Percentiles rank a stretch among this genome's conserved stretches.
Conservation (phyloP, 2,888 invertebrate genomes). For the Cordilura impudica region DNA sequence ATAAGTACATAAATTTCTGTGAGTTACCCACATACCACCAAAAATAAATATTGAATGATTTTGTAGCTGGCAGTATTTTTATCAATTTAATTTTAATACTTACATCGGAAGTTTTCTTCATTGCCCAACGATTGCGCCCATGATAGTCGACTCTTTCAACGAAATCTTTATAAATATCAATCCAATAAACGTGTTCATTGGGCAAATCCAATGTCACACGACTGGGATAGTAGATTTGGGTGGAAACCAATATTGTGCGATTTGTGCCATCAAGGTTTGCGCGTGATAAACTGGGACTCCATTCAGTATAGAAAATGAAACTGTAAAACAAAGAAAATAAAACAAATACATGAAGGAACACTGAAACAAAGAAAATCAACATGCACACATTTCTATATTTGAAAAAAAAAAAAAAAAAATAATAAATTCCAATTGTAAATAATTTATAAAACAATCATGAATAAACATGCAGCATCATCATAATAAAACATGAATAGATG, state of each 20-base stretch:
- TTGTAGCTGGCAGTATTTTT: too few relatives aligned
- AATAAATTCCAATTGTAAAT: conserved; percentile 36
- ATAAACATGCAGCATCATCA: conserved; percentile 8
- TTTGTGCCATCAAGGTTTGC: conserved; percentile 83
- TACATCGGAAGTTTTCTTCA: conserved; percentile 75
- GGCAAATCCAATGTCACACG: conserved; percentile 86
- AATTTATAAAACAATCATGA: conserved; percentile 48
- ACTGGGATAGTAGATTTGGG: conserved; percentile 87
- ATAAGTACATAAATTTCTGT: too few relatives aligned
- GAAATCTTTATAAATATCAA: conserved; percentile 88
- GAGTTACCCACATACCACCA: too few relatives aligned
- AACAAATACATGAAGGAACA: not conserved
- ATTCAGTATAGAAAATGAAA: conserved; percentile 87
- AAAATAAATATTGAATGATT: too few relatives aligned
- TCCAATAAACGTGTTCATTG: conserved; percentile 86
- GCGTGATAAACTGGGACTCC: conserved; percentile 83
- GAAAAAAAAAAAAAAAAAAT: conserved; percentile 22
- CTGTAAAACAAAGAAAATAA: conserved; percentile 73
- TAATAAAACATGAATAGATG: not conserved
- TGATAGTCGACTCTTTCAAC: conserved; percentile 88
- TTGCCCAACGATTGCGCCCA: conserved; percentile 81
- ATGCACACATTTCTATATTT: too few relatives aligned
- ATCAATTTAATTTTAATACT: conserved; percentile 60
- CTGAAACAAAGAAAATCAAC: not conserved
- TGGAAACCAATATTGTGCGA: conserved; percentile 81